These are phyloP conservation scores for Bombus superbus DNA, from an alignment of 1,140 invertebrate species.

Conservation along the genomic window DNA sequence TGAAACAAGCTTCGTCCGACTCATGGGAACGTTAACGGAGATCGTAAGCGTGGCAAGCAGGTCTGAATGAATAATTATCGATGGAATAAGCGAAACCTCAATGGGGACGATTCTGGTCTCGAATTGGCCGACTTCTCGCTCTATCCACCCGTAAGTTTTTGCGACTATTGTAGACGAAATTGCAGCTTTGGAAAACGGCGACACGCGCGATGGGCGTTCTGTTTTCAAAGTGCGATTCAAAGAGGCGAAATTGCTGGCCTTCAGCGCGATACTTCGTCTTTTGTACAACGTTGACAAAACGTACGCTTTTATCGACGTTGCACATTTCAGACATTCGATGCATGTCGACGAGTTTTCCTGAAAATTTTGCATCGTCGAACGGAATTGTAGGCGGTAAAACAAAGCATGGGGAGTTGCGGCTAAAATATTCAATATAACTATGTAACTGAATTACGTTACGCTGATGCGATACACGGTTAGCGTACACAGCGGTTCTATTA, in stretches of 20 bases:
- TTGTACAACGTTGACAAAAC: slow-evolving; percentile 24
- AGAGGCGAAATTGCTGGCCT: slow-evolving; percentile 52
- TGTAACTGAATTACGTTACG: slow-evolving; percentile 41
- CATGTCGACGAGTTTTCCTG: not conserved
- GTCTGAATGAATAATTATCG: slow-evolving; percentile 7
- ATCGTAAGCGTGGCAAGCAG: not conserved
- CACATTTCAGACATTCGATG: not conserved
- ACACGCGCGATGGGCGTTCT: slow-evolving; percentile 76
- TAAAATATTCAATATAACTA: slow-evolving; percentile 49
- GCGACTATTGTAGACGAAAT: slow-evolving; percentile 62
- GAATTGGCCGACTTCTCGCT: slow-evolving; percentile 79
- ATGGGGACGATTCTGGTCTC: slow-evolving; percentile 72
- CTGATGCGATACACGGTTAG: slow-evolving; percentile 14
- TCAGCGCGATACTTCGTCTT: slow-evolving; percentile 2
- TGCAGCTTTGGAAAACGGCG: slow-evolving; percentile 64
- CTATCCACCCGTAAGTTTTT: slow-evolving; percentile 4
- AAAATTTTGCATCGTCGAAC: not conserved
- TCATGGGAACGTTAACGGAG: not conserved
- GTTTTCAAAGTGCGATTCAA: slow-evolving; percentile 65
- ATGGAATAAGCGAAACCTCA: slow-evolving; percentile 61
- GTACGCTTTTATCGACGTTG: not conserved
- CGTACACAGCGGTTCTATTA: slow-evolving; percentile 4
- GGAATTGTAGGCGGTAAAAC: slow-evolving; percentile 30
- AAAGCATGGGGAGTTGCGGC: slow-evolving; percentile 19
- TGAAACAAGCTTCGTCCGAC: not conserved